These are phyloP conservation scores for Austrolebias charrua DNA, from an alignment of 2,797 vertebrate species.

Conservation along the genomic window DNA sequence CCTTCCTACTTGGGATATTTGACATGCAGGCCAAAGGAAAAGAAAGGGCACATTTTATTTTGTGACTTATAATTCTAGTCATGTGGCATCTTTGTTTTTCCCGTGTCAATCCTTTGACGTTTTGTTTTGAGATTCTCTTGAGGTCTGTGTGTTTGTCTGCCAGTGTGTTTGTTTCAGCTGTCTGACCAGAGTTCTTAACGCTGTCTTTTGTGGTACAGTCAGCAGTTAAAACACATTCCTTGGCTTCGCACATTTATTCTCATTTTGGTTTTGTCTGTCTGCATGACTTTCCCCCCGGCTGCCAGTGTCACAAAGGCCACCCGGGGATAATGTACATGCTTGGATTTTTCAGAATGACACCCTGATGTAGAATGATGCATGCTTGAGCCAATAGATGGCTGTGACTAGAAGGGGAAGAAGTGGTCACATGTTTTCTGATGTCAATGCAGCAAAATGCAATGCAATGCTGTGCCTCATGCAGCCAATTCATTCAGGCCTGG, in stretches of 20 bases:
- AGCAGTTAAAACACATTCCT: slow-evolving; percentile 72
- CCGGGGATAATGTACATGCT: slow-evolving; percentile 34
- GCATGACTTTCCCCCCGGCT: slow-evolving; percentile 62
- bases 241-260: slow-evolving; percentile 72
- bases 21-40: slow-evolving; percentile 30
- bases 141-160: slow-evolving; percentile 44
- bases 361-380: slow-evolving; percentile 28
- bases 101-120: slow-evolving; percentile 49
- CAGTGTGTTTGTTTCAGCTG: slow-evolving; percentile 57
- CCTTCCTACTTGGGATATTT: slow-evolving; percentile 29
- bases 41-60: slow-evolving; percentile 58
- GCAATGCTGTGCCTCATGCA: slow-evolving; percentile 38
- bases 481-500: slow-evolving; percentile 29
- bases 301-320: slow-evolving; percentile 58
- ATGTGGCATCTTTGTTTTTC: slow-evolving; percentile 56
- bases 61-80: slow-evolving; percentile 55
- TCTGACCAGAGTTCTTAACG: slow-evolving; percentile 60
- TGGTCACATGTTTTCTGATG: slow-evolving; percentile 33
- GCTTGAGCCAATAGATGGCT: slow-evolving; percentile 21
- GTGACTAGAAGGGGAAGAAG: slow-evolving; percentile 15
- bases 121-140: slow-evolving; percentile 49
- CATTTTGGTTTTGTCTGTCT: slow-evolving; percentile 70
- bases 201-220: slow-evolving; percentile 64
- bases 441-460: slow-evolving; percentile 37
- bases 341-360: slow-evolving; percentile 33